phyloP scores from a whole-genome alignment of 2,888 invertebrate species.

The Cenopis cana region DNA sequence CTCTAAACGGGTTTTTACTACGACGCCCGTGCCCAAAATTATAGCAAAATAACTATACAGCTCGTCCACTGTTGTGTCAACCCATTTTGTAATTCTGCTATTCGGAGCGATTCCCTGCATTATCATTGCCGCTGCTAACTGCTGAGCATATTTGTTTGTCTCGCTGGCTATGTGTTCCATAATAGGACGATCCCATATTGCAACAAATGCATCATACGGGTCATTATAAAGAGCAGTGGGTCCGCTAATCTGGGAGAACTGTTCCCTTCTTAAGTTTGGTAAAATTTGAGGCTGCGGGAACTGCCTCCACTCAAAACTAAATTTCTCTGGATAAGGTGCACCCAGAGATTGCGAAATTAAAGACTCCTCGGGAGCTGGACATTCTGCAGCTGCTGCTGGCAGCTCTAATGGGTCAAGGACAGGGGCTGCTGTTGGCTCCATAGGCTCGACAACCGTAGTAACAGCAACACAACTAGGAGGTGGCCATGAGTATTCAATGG shows the following conservation, averaged over 20 bases:
- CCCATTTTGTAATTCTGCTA: background rate
- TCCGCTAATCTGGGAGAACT: constrained; percentile 1
- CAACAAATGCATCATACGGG: constrained; percentile 5
- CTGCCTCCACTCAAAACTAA: constrained; percentile 6
- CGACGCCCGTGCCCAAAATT: background rate
- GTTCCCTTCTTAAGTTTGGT: constrained; percentile 15
- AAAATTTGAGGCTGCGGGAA: constrained; percentile 10
- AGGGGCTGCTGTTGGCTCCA: background rate
- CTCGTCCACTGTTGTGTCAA: constrained; percentile 1
- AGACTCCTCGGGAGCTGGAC: background rate
- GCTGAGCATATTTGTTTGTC: constrained; percentile 47
- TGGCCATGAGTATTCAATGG: constrained; percentile 4
- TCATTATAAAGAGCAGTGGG: constrained; percentile 1
- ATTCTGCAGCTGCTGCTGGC: too few species aligned
- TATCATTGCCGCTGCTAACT: constrained; percentile 29
- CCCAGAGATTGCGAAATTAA: background rate
- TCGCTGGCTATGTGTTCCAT: constrained; percentile 42
- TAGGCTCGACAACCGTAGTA: background rate
- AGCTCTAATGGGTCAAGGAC: background rate
- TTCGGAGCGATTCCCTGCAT: constrained; percentile 11
- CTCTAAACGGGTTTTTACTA: background rate
- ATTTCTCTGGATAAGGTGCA: constrained; percentile 2
- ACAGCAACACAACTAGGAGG: background rate
- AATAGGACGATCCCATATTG: constrained; percentile 33
- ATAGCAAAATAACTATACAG: constrained; percentile 1